Evolutionary conservation across 2,888 invertebrate species (phyloP).

Genomic region (Ophioninae sp.): DNA sequence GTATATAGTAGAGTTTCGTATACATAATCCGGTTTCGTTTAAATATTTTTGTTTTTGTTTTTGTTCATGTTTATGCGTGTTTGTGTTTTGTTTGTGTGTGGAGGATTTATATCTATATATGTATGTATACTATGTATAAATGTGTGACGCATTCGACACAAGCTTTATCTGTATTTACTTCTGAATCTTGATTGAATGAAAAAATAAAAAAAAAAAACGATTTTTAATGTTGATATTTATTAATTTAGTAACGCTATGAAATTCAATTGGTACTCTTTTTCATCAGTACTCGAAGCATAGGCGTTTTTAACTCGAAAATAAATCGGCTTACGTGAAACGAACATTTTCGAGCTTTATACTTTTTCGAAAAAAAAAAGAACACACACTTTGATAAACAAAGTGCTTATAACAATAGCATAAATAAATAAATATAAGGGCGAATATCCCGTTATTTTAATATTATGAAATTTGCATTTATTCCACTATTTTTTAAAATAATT

Average conservation of each 20-base stretch:
- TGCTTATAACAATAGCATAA: too few relatives aligned
- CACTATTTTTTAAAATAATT: too few relatives aligned
- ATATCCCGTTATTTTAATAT: too few relatives aligned
- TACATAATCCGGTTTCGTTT: conserved; percentile 18
- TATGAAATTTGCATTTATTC: too few relatives aligned
- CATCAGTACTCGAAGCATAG: too few relatives aligned
- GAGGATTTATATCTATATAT: not conserved
- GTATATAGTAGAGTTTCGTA: conserved; percentile 29
- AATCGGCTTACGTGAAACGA: too few relatives aligned
- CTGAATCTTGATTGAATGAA: not conserved
- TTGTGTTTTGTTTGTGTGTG: conserved; percentile 32
- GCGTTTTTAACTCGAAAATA: not conserved
- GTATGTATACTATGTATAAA: not conserved
- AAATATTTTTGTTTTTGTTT: not conserved
- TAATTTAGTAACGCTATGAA: not conserved
- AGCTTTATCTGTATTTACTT: conserved; percentile 7
- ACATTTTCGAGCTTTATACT: not conserved
- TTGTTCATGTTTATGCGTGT: conserved; percentile 34
- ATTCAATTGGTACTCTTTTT: not conserved
- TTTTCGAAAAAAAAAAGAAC: not conserved
- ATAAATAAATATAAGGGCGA: too few relatives aligned
- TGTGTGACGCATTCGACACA: conserved; percentile 7
- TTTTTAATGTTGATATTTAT: not conserved
- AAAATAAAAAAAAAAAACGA: not conserved
- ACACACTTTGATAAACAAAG: too few relatives aligned